Evolutionary conservation across 2,797 vertebrate species (phyloP).

Genomic region (Helicolenus hilgendorfi): DNA sequence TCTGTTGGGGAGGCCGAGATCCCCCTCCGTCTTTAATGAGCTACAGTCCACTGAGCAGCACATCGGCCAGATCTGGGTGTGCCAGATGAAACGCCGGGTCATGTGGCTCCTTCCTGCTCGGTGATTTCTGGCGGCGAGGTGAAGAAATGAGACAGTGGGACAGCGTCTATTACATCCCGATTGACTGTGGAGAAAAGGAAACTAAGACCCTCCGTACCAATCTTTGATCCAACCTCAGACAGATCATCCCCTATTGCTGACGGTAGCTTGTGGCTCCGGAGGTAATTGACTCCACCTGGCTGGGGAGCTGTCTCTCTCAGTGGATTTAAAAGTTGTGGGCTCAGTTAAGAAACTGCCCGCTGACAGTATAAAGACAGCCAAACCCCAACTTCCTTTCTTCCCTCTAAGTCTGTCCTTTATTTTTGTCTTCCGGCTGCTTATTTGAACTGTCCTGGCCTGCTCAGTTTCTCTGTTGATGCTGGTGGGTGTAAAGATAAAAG

Average conservation of each 20-base stretch:
- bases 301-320: neutral
- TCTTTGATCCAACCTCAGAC: slow-evolving; percentile 25
- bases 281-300: slow-evolving; percentile 27
- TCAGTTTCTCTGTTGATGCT: slow-evolving; percentile 2
- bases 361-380: slow-evolving; percentile 2
- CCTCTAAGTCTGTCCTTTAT: neutral
- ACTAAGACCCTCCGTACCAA: neutral
- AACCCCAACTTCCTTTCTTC: neutral
- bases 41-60: neutral
- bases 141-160: slow-evolving; percentile 11
- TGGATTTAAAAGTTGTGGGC: slow-evolving; percentile 23
- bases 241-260: neutral
- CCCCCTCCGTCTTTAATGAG: slow-evolving; percentile 48
- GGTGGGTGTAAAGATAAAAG: neutral
- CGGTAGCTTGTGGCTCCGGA: neutral
- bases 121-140: slow-evolving; percentile 17
- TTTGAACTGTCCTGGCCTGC: neutral
- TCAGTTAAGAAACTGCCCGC: neutral
- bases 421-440: neutral
- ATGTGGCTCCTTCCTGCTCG: neutral
- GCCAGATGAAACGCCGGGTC: no score
- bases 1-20: neutral
- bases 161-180: neutral
- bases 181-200: slow-evolving; percentile 5
- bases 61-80: neutral